Base-by-base conservation (phyloP, 2,113 vertebrate species). In the Elanus axillaris region DNA sequence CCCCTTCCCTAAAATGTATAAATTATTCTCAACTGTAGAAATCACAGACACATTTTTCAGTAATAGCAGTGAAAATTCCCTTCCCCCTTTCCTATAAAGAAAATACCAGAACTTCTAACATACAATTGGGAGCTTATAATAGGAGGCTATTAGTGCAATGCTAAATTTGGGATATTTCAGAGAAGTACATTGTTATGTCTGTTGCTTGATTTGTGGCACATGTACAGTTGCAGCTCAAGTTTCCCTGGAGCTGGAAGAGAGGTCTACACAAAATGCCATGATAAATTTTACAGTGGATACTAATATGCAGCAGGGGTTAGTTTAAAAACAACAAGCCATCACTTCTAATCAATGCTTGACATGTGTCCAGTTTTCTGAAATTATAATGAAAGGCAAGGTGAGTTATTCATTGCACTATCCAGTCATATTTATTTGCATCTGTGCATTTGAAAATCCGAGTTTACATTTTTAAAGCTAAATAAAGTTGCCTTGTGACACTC, bases 381-480 rank as follows among this genome's bases (percentile, higher is more conserved):
- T 31, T 80, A 63, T 82, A 96, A 50, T 36, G 81, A 94, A 96
- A 91, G 93, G 74, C 16, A 4, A 91, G 59, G 72, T 69, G 7
- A 16, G 86, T 84, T 93, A 86, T 83, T 92, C 55, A 62, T 40
- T 42, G 32, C 69, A 84, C 55, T 59, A 67, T 64, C 60, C 5
- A 23, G 69, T 84, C 85, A 79, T 55, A 87, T 93, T 96, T 97
- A 98, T 98, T 95, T 98, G 96, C 91, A 78, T 95, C 78, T 22
- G 29, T 3, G 8, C 94, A 94, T 98, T 98, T 96, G 94, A 96
- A 97, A 97, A 97, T 82, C 94, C 31, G 80, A 97, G 97, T 98
- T 98, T 98, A 98, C 97, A 97, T 98, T 98, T 98, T 98, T 95
- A 97, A 98, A 98, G 97, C 97, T 98, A 98, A 97, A 98, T 98